phyloP scores from a whole-genome alignment of 2,113 vertebrate species.

The Phalacrocorax pelagicus region DNA sequence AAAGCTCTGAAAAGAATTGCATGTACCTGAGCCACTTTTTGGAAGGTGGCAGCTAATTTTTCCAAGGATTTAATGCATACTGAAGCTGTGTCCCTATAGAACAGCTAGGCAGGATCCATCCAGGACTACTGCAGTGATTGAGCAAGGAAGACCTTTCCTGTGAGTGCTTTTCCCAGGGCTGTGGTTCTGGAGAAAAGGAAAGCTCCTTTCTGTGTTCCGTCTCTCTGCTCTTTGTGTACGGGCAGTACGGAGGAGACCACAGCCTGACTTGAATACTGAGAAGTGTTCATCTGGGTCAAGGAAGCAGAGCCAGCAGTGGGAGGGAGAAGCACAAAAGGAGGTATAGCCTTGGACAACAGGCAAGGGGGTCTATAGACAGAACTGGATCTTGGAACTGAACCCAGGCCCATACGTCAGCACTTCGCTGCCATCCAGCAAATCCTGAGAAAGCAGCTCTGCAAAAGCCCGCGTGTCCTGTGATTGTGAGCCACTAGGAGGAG shows the following conservation, averaged over 20 bases:
- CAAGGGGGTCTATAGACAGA: not conserved
- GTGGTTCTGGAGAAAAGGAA: not conserved
- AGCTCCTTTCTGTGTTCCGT: constrained; percentile 7
- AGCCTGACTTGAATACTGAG: constrained; percentile 59
- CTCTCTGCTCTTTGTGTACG: not conserved
- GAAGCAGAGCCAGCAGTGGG: constrained; percentile 21
- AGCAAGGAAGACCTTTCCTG: not conserved
- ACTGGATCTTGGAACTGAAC: constrained; percentile 15
- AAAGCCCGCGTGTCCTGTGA: not conserved
- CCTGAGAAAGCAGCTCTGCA: not conserved
- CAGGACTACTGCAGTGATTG: not conserved
- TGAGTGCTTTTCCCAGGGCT: not conserved
- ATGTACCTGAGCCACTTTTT: not conserved
- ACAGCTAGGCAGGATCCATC: not conserved
- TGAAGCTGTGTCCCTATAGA: not conserved
- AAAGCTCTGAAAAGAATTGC: not conserved
- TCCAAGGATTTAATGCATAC: not conserved
- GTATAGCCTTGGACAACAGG: not conserved
- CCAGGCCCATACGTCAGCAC: not conserved
- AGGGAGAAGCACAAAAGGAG: constrained; percentile 35
- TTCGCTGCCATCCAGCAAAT: not conserved
- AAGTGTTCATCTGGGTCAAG: constrained; percentile 19
- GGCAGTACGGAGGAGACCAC: not conserved
- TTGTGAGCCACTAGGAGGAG: constrained; percentile 43
- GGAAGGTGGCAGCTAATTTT: not conserved